Percentiles rank a stretch among this genome's conserved stretches.
Conservation (phyloP, 1,140 invertebrate genomes). For the Mycetomoellerius zeteki region DNA sequence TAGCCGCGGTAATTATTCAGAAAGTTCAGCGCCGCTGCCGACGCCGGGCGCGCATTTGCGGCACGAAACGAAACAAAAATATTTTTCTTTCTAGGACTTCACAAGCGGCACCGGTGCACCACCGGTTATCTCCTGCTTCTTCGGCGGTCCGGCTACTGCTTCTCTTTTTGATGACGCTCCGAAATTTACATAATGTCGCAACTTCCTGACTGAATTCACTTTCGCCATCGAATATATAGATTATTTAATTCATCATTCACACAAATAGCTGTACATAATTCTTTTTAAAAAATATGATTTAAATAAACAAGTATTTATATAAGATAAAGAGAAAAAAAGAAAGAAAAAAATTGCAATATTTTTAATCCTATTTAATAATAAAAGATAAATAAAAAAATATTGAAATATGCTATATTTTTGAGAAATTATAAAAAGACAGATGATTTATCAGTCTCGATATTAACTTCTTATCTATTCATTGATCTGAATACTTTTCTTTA, state of each 20-base stretch:
- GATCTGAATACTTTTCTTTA: background rate
- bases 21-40: constrained; percentile 80
- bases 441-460: background rate
- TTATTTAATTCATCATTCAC: constrained; percentile 13
- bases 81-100: constrained; percentile 82
- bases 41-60: constrained; percentile 26
- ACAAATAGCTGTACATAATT: background rate
- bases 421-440: background rate
- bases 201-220: background rate
- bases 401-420: background rate
- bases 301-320: constrained; percentile 9
- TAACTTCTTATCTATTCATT: background rate
- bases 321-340: background rate
- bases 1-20: constrained; percentile 85
- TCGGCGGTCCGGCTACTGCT: background rate
- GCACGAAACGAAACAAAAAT: constrained; percentile 82
- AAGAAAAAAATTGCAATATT: background rate
- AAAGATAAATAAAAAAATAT: constrained; percentile 7
- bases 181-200: constrained; percentile 39
- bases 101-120: constrained; percentile 42
- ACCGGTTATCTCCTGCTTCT: constrained; percentile 52
- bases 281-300: background rate
- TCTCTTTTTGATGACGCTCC: constrained; percentile 8
- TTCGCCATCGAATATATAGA: constrained; percentile 1
- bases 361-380: background rate